Evolutionary conservation across 2,888 invertebrate genomes (phyloP).

Genomic region (Eupithecia inturbata): DNA sequence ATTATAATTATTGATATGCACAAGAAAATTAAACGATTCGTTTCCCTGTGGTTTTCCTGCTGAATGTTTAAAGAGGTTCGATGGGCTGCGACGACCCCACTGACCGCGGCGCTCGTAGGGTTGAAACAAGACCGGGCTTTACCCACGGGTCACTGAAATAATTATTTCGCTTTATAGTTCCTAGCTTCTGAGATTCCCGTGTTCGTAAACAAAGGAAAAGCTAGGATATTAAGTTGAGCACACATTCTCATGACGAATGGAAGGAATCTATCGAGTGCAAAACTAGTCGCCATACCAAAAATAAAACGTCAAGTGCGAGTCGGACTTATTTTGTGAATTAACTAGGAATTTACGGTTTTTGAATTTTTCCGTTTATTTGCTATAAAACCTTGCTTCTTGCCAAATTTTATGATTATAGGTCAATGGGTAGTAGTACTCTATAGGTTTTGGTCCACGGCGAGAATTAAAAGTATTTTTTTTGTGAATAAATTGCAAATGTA

Average conservation of each 20-base stretch:
- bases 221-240: background rate
- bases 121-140: constrained; percentile 45
- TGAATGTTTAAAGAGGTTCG: constrained; percentile 73
- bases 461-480: too few species aligned
- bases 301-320: too few species aligned
- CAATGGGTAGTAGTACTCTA: too few species aligned
- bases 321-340: too few species aligned
- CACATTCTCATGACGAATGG: background rate
- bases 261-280: background rate
- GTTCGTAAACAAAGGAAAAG: background rate
- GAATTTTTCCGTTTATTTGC: too few species aligned
- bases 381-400: too few species aligned
- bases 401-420: too few species aligned
- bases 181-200: background rate
- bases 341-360: too few species aligned
- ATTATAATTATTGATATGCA: constrained; percentile 41
- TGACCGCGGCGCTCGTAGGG: constrained; percentile 52
- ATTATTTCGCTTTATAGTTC: constrained; percentile 12
- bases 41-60: constrained; percentile 50
- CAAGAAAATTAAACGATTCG: constrained; percentile 64
- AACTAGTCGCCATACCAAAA: background rate
- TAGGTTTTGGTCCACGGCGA: too few species aligned
- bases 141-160: constrained; percentile 14
- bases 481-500: too few species aligned
- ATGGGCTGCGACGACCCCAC: constrained; percentile 61